phyloP scores from a whole-genome alignment of 2,113 vertebrate species.

The Myotis yumanensis region DNA sequence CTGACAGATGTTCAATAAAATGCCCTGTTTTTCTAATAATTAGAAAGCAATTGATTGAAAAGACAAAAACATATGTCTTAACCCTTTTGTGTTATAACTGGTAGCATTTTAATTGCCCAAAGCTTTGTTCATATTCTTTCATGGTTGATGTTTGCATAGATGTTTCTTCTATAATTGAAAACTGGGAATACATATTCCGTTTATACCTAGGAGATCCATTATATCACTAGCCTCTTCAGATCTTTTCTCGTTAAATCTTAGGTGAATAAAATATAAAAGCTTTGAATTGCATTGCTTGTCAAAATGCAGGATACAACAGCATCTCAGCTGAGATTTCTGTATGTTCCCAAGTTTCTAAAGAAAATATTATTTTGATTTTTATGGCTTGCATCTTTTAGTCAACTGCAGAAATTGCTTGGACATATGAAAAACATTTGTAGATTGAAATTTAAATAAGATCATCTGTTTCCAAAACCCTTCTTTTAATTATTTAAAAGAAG shows the following conservation, averaged over 20 bases:
- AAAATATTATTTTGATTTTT: slow-evolving; percentile 26
- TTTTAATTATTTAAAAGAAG: not conserved
- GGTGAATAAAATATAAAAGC: slow-evolving; percentile 28
- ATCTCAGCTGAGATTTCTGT: not conserved
- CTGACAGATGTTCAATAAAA: slow-evolving; percentile 19
- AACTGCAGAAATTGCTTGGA: not conserved
- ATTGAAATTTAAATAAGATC: not conserved
- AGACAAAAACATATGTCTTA: not conserved
- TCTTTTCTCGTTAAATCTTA: slow-evolving; percentile 33
- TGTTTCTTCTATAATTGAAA: slow-evolving; percentile 17
- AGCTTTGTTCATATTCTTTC: not conserved
- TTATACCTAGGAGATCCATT: not conserved
- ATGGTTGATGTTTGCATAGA: not conserved
- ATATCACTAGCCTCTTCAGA: not conserved
- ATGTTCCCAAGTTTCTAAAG: not conserved
- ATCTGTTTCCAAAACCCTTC: not conserved
- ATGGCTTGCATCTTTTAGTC: not conserved
- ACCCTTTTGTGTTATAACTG: not conserved
- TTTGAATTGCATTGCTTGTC: not conserved
- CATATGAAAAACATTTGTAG: not conserved
- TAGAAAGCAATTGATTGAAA: slow-evolving; percentile 2
- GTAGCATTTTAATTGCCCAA: not conserved
- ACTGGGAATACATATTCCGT: not conserved
- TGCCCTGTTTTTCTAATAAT: slow-evolving; percentile 17
- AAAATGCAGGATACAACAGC: not conserved